These are phyloP conservation scores for Pyrgilauda ruficollis DNA, from an alignment of 2,113 vertebrate genomes.

Conservation along the genomic window DNA sequence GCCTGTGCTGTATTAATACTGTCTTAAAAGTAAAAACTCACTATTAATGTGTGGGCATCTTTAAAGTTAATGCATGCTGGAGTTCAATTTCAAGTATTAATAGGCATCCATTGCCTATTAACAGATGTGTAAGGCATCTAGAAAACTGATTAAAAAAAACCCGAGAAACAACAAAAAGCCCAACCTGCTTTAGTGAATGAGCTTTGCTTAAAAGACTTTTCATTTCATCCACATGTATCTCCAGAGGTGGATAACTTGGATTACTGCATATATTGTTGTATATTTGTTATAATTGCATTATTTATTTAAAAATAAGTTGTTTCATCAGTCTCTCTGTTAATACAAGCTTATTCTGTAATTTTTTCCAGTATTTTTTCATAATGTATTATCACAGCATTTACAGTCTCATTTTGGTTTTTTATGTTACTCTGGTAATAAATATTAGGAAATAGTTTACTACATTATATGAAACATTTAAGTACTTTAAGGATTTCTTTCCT, in stretches of 20 bases:
- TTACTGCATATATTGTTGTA: neutral
- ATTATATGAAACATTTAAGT: neutral
- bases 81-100: neutral
- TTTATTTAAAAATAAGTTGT: neutral
- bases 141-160: neutral
- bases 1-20: neutral
- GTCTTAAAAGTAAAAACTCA: neutral
- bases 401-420: neutral
- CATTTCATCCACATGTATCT: neutral
- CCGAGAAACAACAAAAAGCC: neutral
- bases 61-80: neutral
- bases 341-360: neutral
- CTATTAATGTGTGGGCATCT: neutral
- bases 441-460: neutral
- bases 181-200: neutral
- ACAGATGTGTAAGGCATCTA: neutral
- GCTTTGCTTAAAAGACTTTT: neutral
- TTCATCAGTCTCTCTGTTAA: neutral
- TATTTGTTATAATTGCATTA: neutral
- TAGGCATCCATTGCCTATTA: neutral
- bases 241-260: neutral
- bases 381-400: neutral
- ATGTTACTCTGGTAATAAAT: neutral
- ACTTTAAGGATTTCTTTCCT: neutral
- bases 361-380: neutral